A percentile compares a stretch with the other conserved stretches of the same genome.
phyloP scores from a whole-genome alignment of 53 echinoderm and acorn worm genomes.

The Paracentrotus lividus region DNA sequence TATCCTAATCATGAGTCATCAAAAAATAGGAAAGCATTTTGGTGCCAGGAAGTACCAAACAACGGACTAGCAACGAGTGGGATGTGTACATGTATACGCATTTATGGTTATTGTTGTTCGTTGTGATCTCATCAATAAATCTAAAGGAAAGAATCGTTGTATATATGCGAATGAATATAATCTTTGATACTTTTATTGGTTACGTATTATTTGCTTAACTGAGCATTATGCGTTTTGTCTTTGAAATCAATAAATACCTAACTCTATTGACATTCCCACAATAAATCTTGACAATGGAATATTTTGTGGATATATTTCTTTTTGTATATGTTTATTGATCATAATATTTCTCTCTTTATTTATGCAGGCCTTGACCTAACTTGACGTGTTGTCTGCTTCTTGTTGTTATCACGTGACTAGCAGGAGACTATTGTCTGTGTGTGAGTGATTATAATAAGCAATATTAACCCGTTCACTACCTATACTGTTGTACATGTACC shows the following conservation, averaged over 20 bases:
- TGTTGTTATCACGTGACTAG: conserved; percentile 18
- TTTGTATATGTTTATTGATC: not conserved
- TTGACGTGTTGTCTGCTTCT: conserved; percentile 20
- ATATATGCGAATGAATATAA: too few relatives aligned
- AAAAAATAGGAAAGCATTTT: too few relatives aligned
- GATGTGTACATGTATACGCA: too few relatives aligned
- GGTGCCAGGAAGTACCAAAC: too few relatives aligned
- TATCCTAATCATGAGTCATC: too few relatives aligned
- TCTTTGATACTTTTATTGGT: too few relatives aligned
- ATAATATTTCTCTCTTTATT: not conserved
- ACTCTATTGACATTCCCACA: not conserved
- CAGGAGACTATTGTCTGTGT: conserved; percentile 14
- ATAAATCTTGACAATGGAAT: not conserved
- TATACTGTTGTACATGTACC: too few relatives aligned
- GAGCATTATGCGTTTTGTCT: not conserved
- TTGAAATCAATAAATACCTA: not conserved
- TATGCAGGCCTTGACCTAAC: conserved; percentile 36
- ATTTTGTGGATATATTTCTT: not conserved
- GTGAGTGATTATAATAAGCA: not conserved
- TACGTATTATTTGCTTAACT: too few relatives aligned
- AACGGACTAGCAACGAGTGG: too few relatives aligned
- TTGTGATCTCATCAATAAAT: too few relatives aligned
- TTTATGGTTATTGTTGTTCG: too few relatives aligned
- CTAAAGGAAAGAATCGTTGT: too few relatives aligned
- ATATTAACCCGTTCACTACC: not conserved